Conservation (phyloP, 2,797 vertebrate species). For the Cirrhinus mrigala region DNA sequence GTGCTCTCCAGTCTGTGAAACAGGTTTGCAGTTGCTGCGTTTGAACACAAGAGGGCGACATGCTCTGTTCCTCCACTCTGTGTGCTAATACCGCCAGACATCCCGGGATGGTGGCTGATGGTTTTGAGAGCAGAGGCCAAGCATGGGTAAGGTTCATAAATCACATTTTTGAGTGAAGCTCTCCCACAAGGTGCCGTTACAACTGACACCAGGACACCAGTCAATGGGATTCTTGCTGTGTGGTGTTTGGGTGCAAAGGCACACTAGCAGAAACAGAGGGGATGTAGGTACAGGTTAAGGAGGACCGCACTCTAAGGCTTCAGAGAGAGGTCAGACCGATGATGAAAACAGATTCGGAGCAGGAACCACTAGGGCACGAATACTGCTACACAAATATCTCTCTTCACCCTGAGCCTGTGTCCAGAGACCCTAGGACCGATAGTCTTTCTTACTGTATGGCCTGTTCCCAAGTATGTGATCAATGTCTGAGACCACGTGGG, state of each 20-base stretch:
- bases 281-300: slow-evolving; percentile 22
- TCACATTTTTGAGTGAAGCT: neutral
- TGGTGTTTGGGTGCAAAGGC: slow-evolving; percentile 26
- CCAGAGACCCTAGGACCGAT: slow-evolving; percentile 84
- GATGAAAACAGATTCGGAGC: slow-evolving; percentile 37
- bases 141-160: neutral
- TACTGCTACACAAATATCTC: slow-evolving; percentile 30
- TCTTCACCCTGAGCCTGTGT: neutral
- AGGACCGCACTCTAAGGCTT: slow-evolving; percentile 35
- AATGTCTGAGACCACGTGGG: slow-evolving; percentile 93
- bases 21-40: slow-evolving; percentile 60
- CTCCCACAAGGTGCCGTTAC: neutral
- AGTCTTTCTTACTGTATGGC: slow-evolving; percentile 98
- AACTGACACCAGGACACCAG: neutral
- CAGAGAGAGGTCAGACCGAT: slow-evolving; percentile 40
- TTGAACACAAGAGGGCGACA: slow-evolving; percentile 66
- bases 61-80: slow-evolving; percentile 55
- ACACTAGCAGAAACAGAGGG: slow-evolving; percentile 26
- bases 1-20: slow-evolving; percentile 46
- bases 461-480: slow-evolving; percentile 96
- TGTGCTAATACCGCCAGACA: neutral
- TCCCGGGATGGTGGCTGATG: neutral
- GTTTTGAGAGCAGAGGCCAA: slow-evolving; percentile 27
- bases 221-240: slow-evolving; percentile 26
- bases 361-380: slow-evolving; percentile 30